Percentiles rank a stretch among this genome's conserved stretches.
Conservation (phyloP, 2,888 invertebrate genomes). For the Mythimna loreyi region DNA sequence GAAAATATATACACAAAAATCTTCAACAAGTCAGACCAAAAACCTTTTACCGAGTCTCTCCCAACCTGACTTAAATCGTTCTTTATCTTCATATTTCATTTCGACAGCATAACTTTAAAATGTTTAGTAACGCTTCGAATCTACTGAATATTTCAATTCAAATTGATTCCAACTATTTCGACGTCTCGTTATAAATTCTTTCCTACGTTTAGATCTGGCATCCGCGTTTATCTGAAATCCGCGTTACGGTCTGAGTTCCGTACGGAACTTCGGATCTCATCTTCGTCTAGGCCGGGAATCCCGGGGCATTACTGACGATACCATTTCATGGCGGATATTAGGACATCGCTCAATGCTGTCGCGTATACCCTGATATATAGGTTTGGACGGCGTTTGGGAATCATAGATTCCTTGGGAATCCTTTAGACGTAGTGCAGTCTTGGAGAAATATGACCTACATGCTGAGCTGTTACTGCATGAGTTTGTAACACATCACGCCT, state of each 20-base stretch:
- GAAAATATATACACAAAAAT: not conserved
- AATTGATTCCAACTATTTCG: slow-evolving; percentile 68
- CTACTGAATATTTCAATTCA: slow-evolving; percentile 63
- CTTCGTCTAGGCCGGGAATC: slow-evolving; percentile 50
- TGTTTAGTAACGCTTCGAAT: slow-evolving; percentile 61
- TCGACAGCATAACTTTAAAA: slow-evolving; percentile 64
- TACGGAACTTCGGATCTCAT: slow-evolving; percentile 50
- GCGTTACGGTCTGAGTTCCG: slow-evolving; percentile 37
- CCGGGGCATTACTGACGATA: slow-evolving; percentile 65
- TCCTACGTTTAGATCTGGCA: slow-evolving; percentile 49
- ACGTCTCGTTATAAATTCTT: slow-evolving; percentile 67
- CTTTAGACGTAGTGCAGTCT: slow-evolving; percentile 52
- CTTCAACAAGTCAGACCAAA: slow-evolving; percentile 32
- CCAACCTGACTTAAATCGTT: slow-evolving; percentile 51
- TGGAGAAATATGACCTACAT: slow-evolving; percentile 46
- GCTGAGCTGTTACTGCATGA: not conserved
- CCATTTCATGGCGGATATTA: slow-evolving; percentile 86
- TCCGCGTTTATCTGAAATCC: slow-evolving; percentile 51
- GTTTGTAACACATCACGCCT: not conserved
- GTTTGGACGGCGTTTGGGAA: slow-evolving; percentile 60
- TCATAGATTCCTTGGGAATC: slow-evolving; percentile 64
- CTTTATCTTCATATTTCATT: slow-evolving; percentile 49
- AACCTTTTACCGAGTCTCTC: slow-evolving; percentile 29
- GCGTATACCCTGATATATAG: slow-evolving; percentile 76
- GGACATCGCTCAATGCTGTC: slow-evolving; percentile 84